Percentiles rank a stretch among this genome's conserved stretches.
These are phyloP conservation scores for Peribatodes rhomboidaria DNA, from an alignment of 2,888 invertebrate species.

Conservation along the genomic window DNA sequence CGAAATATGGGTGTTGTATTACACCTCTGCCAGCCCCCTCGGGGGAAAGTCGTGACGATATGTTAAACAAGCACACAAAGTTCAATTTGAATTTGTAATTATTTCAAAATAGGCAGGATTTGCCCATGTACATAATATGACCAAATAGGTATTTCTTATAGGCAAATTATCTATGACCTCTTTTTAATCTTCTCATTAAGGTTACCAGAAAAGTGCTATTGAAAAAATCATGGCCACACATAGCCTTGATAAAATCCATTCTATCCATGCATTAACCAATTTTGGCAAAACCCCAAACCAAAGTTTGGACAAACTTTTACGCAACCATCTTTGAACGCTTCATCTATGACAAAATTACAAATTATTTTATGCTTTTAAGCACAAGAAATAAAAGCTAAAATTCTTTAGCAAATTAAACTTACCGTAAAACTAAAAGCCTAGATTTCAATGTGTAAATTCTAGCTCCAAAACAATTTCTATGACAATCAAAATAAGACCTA, in stretches of 20 bases:
- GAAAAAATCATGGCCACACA: no score
- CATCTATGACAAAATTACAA: not conserved
- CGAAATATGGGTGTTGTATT: no score
- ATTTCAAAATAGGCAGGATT: no score
- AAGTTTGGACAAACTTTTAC: slow-evolving; percentile 11
- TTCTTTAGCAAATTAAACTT: not conserved
- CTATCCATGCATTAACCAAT: slow-evolving; percentile 24
- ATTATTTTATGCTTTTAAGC: not conserved
- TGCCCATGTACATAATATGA: no score
- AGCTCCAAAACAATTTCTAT: not conserved
- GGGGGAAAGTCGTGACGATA: no score
- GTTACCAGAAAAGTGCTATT: slow-evolving; percentile 11
- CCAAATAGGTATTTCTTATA: not conserved
- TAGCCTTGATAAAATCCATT: slow-evolving; percentile 27
- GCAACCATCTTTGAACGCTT: slow-evolving; percentile 7
- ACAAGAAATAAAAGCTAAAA: not conserved
- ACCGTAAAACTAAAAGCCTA: not conserved
- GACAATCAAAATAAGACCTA: not conserved
- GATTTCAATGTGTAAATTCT: not conserved
- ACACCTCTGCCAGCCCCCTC: no score
- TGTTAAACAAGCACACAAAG: no score
- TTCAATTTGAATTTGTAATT: no score
- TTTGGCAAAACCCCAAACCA: slow-evolving; percentile 26
- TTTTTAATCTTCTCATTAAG: not conserved
- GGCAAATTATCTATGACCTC: not conserved